phyloP scores from a whole-genome alignment of 1,140 invertebrate species.

The Drosophila leontia region DNA sequence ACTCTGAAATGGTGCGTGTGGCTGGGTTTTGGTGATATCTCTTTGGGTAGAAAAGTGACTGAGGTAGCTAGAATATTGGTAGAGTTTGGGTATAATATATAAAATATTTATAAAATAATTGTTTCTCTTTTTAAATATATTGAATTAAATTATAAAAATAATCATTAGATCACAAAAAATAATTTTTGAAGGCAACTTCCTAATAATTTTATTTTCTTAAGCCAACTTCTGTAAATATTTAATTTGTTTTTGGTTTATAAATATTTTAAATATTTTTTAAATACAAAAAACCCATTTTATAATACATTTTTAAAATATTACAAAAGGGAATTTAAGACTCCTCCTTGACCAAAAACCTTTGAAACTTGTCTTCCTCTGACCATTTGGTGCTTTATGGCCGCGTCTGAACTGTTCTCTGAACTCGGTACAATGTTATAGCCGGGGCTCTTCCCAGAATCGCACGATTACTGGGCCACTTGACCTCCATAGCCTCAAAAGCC shows the following conservation, averaged over 20 bases:
- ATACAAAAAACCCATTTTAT: too few species aligned
- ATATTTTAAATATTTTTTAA: neutral
- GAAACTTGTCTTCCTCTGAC: slow-evolving; percentile 36
- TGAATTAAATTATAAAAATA: too few species aligned
- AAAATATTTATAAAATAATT: neutral
- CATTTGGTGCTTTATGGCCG: slow-evolving; percentile 76
- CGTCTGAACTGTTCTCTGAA: slow-evolving; percentile 43
- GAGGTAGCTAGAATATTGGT: neutral
- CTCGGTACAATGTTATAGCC: slow-evolving; percentile 57
- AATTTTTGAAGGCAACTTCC: fast-evolving
- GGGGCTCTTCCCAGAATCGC: slow-evolving; percentile 61
- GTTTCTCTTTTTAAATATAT: too few species aligned
- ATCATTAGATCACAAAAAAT: too few species aligned
- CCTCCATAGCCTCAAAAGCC: slow-evolving; percentile 51
- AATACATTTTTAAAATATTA: too few species aligned
- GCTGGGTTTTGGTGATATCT: slow-evolving; percentile 23
- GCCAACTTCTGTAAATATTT: neutral
- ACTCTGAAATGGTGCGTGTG: slow-evolving; percentile 73
- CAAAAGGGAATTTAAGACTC: slow-evolving; percentile 1
- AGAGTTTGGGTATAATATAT: neutral
- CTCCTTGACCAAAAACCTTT: slow-evolving; percentile 7
- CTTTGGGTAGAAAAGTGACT: neutral
- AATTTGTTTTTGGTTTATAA: fast-evolving
- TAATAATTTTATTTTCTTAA: neutral
- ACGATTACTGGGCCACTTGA: slow-evolving; percentile 53